Evolutionary conservation across 2,888 invertebrate genomes (phyloP), one percentile per base, ranked within the genome.

Genomic region (Sarcophaga subvicina): DNA sequence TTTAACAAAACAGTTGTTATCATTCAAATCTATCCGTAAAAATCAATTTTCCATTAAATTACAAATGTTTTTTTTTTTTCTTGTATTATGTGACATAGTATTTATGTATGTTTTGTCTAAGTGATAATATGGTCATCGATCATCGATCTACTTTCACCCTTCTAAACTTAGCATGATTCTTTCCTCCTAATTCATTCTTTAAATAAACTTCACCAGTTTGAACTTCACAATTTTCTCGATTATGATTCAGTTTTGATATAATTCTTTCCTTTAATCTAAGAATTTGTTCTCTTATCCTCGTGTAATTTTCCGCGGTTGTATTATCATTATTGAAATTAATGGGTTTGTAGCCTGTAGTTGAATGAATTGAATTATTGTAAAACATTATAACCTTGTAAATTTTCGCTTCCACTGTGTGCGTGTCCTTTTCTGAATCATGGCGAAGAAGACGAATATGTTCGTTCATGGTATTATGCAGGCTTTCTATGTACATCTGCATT

Each of bases 361-460:
- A 83, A 22, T 89, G 86, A 3, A 87, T 88, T 11, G 86, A 77
- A 12, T 87, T 88, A 45, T 89, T 89, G 11, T 88, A 88, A 67
- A 84, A 87, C 60, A 25, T 72, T 60, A 89, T 82, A 10, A 86
- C 86, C 63, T 86, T 75, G 63, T 69, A 62, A 22, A 75, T 83
- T 72, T 88, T 88, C 25, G 88, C 86, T 64, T 88, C 79, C 3
- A 88, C 83, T 8, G 83, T 78, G 3, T 72, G 88, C 5, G 12
- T 78, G 25, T 89, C 82, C 47, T 72, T 86, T n/a, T 62, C 75
- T 3, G 85, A 67, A 3, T 89, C 86, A 47, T 89, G 88, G 78
- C 85, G 88, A 12, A 89, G 63, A 2, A 88, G 76, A 3, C 89
- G 12, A 59, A 89, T 85, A 14, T 89, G 88, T 73, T 89, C 89